Evolutionary conservation across 2,888 invertebrate genomes (phyloP).

Genomic region (Artemia sinica): DNA sequence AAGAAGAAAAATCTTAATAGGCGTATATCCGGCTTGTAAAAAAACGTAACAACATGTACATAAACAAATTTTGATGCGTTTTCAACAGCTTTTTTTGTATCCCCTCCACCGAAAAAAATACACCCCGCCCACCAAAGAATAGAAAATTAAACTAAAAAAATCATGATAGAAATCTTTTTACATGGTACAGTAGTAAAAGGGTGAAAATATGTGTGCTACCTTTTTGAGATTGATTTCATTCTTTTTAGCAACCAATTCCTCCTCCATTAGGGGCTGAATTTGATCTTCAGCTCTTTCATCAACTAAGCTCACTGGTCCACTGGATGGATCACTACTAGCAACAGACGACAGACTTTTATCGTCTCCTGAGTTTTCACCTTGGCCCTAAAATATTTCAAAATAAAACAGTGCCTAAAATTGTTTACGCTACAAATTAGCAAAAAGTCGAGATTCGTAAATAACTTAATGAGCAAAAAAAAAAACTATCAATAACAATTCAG

Average conservation of each 20-base stretch:
- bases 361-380: neutral
- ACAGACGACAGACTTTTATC: neutral
- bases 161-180: too few species aligned
- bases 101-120: too few species aligned
- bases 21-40: too few species aligned
- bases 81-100: too few species aligned
- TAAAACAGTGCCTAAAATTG: neutral
- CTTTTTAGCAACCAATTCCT: neutral
- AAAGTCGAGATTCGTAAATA: neutral
- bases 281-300: neutral
- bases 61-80: too few species aligned
- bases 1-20: too few species aligned
- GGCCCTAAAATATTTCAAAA: neutral
- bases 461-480: too few species aligned
- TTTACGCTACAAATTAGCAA: neutral
- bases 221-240: conserved; percentile 13
- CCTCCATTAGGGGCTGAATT: neutral
- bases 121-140: too few species aligned
- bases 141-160: too few species aligned
- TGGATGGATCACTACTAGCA: conserved; percentile 8
- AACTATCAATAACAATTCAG: too few species aligned
- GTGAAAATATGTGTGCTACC: neutral
- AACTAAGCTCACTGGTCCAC: neutral
- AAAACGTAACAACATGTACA: too few species aligned
- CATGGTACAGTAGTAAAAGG: neutral